A percentile compares a stretch with the other conserved stretches of the same genome.
Evolutionary conservation across 2,113 vertebrate genomes (phyloP).

Genomic region (Nycticorax nycticorax): DNA sequence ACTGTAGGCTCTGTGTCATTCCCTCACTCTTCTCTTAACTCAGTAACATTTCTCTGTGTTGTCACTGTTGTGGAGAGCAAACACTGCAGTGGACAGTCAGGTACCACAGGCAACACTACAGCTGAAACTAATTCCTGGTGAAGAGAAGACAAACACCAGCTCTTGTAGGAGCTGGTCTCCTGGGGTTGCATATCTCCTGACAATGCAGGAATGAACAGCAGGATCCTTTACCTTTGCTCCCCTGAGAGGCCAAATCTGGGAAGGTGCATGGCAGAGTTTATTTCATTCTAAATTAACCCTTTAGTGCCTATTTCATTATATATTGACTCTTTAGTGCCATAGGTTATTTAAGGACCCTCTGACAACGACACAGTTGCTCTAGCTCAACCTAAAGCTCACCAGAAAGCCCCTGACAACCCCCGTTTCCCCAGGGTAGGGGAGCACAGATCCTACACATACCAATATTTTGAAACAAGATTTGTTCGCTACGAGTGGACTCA

Average conservation of each 20-base stretch:
- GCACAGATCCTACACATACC: background rate
- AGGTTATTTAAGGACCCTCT: background rate
- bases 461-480: background rate
- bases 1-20: accelerated
- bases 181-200: background rate
- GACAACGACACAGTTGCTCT: background rate
- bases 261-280: background rate
- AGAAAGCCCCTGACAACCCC: background rate
- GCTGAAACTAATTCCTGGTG: background rate
- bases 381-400: background rate
- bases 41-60: background rate
- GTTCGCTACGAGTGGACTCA: too few species aligned
- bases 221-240: background rate
- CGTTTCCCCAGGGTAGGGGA: background rate
- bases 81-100: accelerated
- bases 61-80: background rate
- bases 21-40: background rate
- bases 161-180: background rate
- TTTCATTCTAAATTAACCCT: background rate
- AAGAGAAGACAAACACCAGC: background rate
- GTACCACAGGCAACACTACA: background rate
- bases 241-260: background rate
- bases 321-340: background rate
- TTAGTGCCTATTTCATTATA: background rate
- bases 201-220: background rate